Evolutionary conservation across 2,113 vertebrate genomes (phyloP).

Genomic region (Actenoides hombroni): DNA sequence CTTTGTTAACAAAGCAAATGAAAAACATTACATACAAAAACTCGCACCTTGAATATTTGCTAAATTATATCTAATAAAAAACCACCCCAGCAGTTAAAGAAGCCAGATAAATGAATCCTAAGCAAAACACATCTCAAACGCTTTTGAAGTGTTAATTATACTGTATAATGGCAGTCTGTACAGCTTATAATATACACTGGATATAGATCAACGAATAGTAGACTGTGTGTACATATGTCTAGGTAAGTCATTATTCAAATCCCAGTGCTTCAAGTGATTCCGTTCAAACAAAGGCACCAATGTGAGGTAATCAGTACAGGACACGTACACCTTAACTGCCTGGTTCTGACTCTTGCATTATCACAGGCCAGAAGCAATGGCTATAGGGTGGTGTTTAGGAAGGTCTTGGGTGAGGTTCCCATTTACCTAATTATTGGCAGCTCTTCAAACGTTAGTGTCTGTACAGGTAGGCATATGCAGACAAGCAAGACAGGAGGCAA

Average conservation of each 20-base stretch:
- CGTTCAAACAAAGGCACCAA: background rate
- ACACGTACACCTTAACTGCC: background rate
- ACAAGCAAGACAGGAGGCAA: background rate
- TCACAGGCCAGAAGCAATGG: background rate
- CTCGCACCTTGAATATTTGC: background rate
- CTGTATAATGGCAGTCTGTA: background rate
- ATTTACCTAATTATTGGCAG: background rate
- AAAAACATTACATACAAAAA: background rate
- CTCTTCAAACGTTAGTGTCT: background rate
- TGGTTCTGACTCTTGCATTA: background rate
- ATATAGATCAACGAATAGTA: background rate
- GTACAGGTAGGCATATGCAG: rapidly evolving
- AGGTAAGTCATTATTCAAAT: background rate
- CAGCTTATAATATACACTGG: background rate
- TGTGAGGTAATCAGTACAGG: background rate
- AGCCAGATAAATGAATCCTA: background rate
- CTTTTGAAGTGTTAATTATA: background rate
- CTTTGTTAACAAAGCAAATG: background rate
- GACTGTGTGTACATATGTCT: background rate
- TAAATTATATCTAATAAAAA: background rate
- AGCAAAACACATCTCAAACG: background rate
- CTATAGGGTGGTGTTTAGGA: background rate
- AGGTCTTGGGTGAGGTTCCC: background rate
- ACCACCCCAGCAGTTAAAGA: background rate
- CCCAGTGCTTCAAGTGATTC: background rate